A percentile compares a stretch with the other conserved stretches of the same genome.
Conservation (phyloP, 2,113 vertebrate genomes). For the Pygoscelis antarcticus region DNA sequence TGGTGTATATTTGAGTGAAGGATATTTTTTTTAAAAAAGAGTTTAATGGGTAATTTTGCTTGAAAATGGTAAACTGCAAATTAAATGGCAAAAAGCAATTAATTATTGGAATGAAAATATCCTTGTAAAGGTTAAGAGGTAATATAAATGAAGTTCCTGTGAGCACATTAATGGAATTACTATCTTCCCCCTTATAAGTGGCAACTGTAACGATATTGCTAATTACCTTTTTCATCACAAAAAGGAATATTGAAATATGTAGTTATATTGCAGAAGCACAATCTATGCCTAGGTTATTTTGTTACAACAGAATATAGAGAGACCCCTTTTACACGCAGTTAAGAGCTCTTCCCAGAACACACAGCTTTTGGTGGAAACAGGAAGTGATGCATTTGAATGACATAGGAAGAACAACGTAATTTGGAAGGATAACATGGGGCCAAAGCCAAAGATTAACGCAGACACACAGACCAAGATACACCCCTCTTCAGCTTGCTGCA, state of each 20-base stretch:
- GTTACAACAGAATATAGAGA: not conserved
- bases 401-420: not conserved
- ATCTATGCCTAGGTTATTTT: not conserved
- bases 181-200: slow-evolving; percentile 18
- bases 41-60: slow-evolving; percentile 42
- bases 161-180: slow-evolving; percentile 46
- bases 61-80: slow-evolving; percentile 62
- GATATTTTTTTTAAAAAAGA: not conserved
- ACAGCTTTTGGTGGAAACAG: not conserved
- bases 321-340: not conserved
- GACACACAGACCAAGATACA: not conserved
- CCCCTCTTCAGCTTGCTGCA: not conserved
- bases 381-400: not conserved
- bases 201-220: slow-evolving; percentile 42
- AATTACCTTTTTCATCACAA: slow-evolving; percentile 12
- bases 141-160: slow-evolving; percentile 60
- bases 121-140: slow-evolving; percentile 65
- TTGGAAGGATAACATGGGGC: not conserved
- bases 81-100: slow-evolving; percentile 64
- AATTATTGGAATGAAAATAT: slow-evolving; percentile 61
- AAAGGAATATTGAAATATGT: slow-evolving; percentile 32
- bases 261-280: not conserved
- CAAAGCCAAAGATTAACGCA: not conserved
- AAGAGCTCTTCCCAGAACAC: not conserved
- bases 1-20: not conserved